Base-by-base conservation (phyloP, 2,888 invertebrate genomes). In the Nomada fucata region DNA sequence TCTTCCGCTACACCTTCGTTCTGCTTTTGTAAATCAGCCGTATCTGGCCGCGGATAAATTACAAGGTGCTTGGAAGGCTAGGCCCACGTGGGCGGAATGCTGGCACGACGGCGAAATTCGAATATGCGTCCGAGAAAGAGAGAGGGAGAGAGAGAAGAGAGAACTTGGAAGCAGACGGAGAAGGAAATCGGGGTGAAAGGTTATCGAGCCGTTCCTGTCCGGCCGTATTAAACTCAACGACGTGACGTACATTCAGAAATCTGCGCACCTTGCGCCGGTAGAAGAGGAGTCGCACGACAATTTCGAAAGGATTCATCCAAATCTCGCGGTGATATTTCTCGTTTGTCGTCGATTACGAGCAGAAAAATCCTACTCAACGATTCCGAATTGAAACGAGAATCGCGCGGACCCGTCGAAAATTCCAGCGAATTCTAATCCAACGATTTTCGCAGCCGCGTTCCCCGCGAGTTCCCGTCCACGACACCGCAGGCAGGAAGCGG, bases 11-110 rank as follows among this genome's bases (percentile, higher is more conserved):
- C 78, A 76, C 76, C 83, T 74, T 81, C 76, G 81, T 70, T 36
- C 76, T 52, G 79, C 57, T 73, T 76, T 74, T 77, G 88, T 73
- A 77, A 85, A 81, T 83, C 86, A 74, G 86, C 79, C 81, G 73
- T 87, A 83, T 87, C 83, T 76, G 83, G 75, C 85, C 85, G 80
- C 83, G 55, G 80, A 87, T 86, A 83, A 85, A 85, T 86, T 83
- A 83, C 78, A 50, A 85, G 72, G 59, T 70, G 75, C 69, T 64
- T 80, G 73, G 36, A 79, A 87, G 87, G 83, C 76, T 85, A 80
- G 76, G 60, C 61, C 57, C 64, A 68, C 87, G 86, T 86, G 82
- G 86, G 85, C 85, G 86, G 72, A 76, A 75, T 57, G 76, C 65
- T 67, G 61, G 81, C 78, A 7, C 67, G 71, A n/a, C 73, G 82